Conservation (phyloP, 2,888 invertebrate genomes). For the Oligia latruncula region DNA sequence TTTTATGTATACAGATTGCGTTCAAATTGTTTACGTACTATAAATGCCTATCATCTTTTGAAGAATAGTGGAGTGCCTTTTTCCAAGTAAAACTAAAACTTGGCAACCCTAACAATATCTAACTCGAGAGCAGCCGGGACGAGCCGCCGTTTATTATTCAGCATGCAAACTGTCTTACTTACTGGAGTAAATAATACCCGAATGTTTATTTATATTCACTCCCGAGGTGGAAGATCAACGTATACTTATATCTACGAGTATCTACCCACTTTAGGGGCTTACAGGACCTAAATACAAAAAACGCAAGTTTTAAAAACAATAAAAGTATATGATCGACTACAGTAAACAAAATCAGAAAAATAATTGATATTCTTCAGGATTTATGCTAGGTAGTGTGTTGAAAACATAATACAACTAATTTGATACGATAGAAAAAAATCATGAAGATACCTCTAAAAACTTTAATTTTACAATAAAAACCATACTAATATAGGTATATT, state of each 20-base stretch:
- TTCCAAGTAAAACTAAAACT: no score
- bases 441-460: no score
- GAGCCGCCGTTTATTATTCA: conserved; percentile 63
- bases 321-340: no score
- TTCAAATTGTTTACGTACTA: background rate
- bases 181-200: conserved; percentile 63
- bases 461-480: no score
- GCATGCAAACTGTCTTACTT: conserved; percentile 64
- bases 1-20: background rate
- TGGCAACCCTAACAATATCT: conserved; percentile 50
- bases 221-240: conserved; percentile 22
- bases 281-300: no score
- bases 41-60: background rate
- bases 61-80: background rate
- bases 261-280: background rate
- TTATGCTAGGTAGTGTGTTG: no score
- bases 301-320: no score
- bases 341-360: no score
- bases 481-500: no score
- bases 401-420: no score
- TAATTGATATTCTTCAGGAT: no score
- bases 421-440: no score
- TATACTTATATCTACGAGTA: conserved; percentile 6
- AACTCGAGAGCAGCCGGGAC: conserved; percentile 48
- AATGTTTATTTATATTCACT: conserved; percentile 54